Base-by-base conservation (phyloP, 2,113 vertebrate genomes). In the Poecile atricapillus region DNA sequence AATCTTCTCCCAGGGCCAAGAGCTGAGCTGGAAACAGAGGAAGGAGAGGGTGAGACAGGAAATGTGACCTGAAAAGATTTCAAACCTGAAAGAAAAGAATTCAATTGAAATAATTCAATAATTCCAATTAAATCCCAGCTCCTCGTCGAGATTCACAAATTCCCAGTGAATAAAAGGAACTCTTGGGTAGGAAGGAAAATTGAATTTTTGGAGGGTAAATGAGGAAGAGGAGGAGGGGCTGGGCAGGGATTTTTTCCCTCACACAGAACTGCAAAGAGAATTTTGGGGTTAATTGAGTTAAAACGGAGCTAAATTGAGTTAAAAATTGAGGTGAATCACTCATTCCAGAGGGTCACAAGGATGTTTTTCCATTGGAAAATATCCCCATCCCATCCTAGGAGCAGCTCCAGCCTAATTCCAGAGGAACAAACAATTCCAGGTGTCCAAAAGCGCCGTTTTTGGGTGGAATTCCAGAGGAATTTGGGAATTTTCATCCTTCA, bases 381-480 rank as follows among this genome's bases (percentile, higher is more conserved):
- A 0, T 1, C 22, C 33, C 25, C 16, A 41, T 5, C 0, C 0
- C 30, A 18, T 8, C 9, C 46, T 3, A 3, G 23, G 1, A 23
- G 46, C 9, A 28, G 58, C 69, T 39, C 12, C 11, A 4, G 16
- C 67, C 46, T 1, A 4, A 80, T 13, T 39, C 41, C 74, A 2
- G 2, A 5, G 52, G 37, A 58, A 15, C 12, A 10, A 37, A 30
- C 2, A 1, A 21, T 6, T 6, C 7, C 23, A 5, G 27, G 10
- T 0, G 7, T 39, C 39, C 39, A 39, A 39, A 39, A 39, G 3
- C 15, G 13, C 39, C 10, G 27, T 13, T 27, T 50, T 9, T 0
- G 41, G 50, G 27, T 2, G 30, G 3, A 44, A 53, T 71, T 60
- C 67, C 80, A 2, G 31, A 28, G 21, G 39, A 39, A 39, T 39